These are phyloP conservation scores for Gryon sp. DNA, from an alignment of 1,140 invertebrate species.

Conservation along the genomic window DNA sequence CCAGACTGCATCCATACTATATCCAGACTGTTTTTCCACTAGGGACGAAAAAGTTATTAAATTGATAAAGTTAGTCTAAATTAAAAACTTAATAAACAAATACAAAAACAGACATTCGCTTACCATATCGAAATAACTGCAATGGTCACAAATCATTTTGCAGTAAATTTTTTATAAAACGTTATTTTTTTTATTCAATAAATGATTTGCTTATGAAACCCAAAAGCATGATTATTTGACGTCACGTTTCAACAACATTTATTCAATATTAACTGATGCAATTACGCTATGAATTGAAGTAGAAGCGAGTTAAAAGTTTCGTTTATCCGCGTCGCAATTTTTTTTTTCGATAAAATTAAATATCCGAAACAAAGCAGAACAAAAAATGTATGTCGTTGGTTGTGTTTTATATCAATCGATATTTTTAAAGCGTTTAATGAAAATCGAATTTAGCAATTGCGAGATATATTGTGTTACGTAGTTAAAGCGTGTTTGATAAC, in stretches of 20 bases:
- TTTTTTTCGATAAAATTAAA: conserved; percentile 39
- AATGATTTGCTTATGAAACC: conserved; percentile 30
- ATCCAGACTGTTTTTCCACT: too few relatives aligned
- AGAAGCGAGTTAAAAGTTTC: conserved; percentile 29
- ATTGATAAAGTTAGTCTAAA: too few relatives aligned
- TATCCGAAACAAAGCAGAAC: conserved; percentile 19
- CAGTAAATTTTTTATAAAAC: too few relatives aligned
- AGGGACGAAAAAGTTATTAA: too few relatives aligned
- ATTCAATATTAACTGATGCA: conserved; percentile 52
- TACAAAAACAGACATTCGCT: too few relatives aligned
- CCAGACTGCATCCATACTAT: too few relatives aligned
- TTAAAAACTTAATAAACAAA: too few relatives aligned
- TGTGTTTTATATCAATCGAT: conserved; percentile 49
- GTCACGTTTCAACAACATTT: conserved; percentile 35
- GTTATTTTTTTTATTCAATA: too few relatives aligned
- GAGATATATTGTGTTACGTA: conserved; percentile 18
- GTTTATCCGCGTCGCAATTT: conserved; percentile 28
- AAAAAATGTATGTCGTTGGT: conserved; percentile 26
- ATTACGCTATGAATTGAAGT: conserved; percentile 48
- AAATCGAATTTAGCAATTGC: conserved; percentile 27
- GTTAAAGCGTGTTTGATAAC: conserved; percentile 21
- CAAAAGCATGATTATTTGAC: conserved; percentile 39
- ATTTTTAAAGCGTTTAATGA: conserved; percentile 29
- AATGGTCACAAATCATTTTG: too few relatives aligned
- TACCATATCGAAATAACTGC: too few relatives aligned